Conservation (phyloP, 2,113 vertebrate genomes). For the Geococcyx californianus region DNA sequence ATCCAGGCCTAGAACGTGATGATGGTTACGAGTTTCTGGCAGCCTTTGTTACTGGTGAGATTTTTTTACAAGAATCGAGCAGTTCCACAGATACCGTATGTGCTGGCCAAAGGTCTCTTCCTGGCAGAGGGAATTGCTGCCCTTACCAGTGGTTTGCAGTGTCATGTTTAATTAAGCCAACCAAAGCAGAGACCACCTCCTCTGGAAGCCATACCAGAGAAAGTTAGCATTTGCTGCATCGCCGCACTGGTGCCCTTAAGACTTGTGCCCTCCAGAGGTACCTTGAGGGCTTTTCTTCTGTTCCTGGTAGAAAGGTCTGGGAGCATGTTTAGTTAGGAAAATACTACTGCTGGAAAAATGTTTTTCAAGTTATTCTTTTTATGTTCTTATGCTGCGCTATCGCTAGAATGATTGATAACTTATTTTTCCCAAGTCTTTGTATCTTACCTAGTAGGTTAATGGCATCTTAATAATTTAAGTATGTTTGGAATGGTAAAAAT, state of each 20-base stretch:
- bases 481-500: not conserved
- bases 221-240: not conserved
- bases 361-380: not conserved
- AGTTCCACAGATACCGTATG: no score
- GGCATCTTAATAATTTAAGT: not conserved
- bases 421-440: not conserved
- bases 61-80: not conserved
- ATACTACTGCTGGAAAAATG: not conserved
- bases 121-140: not conserved
- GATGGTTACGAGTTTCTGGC: not conserved
- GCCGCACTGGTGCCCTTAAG: accelerated
- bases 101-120: not conserved
- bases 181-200: not conserved
- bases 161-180: not conserved
- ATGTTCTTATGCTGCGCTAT: not conserved
- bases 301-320: not conserved
- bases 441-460: not conserved
- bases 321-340: not conserved
- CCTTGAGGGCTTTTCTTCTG: not conserved
- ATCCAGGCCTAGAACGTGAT: not conserved
- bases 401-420: not conserved
- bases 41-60: not conserved
- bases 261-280: not conserved
- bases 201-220: no score
- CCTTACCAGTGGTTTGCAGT: not conserved